phyloP scores from a whole-genome alignment of 2,797 vertebrate species.

The Limosa lapponica region DNA sequence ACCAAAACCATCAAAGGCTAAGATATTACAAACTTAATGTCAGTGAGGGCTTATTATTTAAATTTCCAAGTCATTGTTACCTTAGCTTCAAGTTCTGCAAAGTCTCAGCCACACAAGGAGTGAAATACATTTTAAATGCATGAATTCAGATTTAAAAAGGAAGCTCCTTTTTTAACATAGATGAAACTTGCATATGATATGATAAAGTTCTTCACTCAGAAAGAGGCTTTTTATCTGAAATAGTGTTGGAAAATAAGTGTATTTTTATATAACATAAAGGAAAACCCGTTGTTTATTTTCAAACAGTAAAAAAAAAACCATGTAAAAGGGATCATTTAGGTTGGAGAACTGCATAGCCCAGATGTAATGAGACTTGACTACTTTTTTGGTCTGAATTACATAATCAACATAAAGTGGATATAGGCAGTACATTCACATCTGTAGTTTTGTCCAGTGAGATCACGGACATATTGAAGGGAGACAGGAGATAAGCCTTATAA shows the following conservation, averaged over 20 bases:
- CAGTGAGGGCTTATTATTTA: background rate
- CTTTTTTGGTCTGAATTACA: background rate
- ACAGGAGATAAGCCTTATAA: background rate
- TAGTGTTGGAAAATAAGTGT: background rate
- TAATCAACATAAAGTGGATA: background rate
- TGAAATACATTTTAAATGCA: background rate
- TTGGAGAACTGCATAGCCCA: background rate
- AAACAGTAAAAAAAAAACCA: background rate
- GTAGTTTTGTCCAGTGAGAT: background rate
- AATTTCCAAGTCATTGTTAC: background rate
- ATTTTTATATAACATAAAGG: background rate
- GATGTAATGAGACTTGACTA: background rate
- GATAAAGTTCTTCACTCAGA: background rate
- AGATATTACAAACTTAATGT: background rate
- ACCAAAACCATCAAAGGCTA: background rate
- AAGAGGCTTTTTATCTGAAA: background rate
- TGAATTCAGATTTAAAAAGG: background rate
- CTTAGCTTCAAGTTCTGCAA: background rate
- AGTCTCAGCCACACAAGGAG: background rate
- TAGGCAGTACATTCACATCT: background rate
- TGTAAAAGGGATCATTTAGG: background rate
- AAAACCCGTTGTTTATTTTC: background rate
- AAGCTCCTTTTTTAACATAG: background rate
- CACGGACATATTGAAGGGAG: background rate
- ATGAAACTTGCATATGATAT: background rate